Percentiles rank a stretch among this genome's conserved stretches.
These are phyloP conservation scores for Arnoldichthys spilopterus DNA, from an alignment of 2,797 vertebrate genomes.

Conservation along the genomic window DNA sequence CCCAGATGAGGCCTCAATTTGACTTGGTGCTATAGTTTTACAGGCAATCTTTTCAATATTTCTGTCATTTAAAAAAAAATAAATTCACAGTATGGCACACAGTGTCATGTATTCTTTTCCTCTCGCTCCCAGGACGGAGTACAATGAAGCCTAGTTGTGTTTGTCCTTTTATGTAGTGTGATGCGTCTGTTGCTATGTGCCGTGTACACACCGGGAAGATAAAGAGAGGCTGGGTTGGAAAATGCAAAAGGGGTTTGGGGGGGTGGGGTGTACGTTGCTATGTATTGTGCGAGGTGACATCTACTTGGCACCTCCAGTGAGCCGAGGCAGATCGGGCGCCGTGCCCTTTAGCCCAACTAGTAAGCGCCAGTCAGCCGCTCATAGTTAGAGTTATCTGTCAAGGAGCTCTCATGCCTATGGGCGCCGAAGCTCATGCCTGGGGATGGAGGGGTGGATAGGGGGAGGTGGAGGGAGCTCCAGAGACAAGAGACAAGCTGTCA, in stretches of 20 bases:
- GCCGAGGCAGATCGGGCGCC: constrained; percentile 64
- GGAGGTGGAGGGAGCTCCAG: constrained; percentile 48
- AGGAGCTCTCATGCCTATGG: constrained; percentile 67
- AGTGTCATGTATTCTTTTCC: no score
- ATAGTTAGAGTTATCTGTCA: constrained; percentile 79
- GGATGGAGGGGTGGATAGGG: constrained; percentile 46
- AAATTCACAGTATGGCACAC: no score
- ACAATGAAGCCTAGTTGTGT: background rate
- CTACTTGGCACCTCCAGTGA: constrained; percentile 67
- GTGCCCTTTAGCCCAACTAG: constrained; percentile 75
- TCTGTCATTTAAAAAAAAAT: no score
- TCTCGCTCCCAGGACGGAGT: no score
- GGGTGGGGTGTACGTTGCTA: constrained; percentile 55
- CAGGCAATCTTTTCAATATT: no score
- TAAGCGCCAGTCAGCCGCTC: constrained; percentile 74
- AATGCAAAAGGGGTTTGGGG: constrained; percentile 32
- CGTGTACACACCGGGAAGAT: background rate
- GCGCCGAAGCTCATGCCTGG: constrained; percentile 65
- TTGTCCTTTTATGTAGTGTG: background rate
- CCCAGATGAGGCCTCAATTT: background rate
- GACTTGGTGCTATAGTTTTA: background rate
- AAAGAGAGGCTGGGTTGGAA: background rate
- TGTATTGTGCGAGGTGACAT: constrained; percentile 64
- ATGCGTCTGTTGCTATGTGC: background rate
- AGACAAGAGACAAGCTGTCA: constrained; percentile 79